Base-by-base conservation (phyloP, 2,888 invertebrate species). In the Athalia circularis region DNA sequence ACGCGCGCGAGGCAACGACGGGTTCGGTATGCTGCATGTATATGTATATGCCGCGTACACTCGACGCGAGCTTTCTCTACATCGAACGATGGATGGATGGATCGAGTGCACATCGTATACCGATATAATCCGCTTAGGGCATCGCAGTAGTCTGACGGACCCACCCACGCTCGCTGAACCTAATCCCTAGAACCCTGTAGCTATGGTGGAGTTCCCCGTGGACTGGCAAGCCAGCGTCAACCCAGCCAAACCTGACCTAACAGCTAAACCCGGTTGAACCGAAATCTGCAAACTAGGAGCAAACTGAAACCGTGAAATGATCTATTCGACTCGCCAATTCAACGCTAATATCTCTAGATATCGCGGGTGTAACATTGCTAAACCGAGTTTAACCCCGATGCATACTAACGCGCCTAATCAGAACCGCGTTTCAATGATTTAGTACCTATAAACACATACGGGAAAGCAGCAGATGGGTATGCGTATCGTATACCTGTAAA, bases 121-220 rank as follows among this genome's bases (percentile, higher is more conserved):
- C 85, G 83, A 86, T 86, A 87, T 88, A 89, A 89, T 88, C 88
- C 86, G 88, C 88, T 88, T 89, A 88, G 82, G 86, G 84, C 84
- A 84, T 85, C 85, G 85, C 84, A 83, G 29, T 29, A 29, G 83
- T 79, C 83, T 84, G 85, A 86, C 85, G 83, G 82, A 83, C 81
- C 83, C 80, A 80, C 82, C 83, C 29, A 29, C 29, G 29, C 29
- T 29, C 29, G 59, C 11, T 83, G 83, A 83, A 85, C 85, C 83
- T 87, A 85, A 87, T 87, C 86, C 86, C 79, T 82, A 80, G 29
- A 29, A 29, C 29, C 29, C 29, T 29, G 29, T 29, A 29, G 29
- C 29, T 29, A 29, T 29, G 29, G 29, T 29, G 29, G 29, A 29
- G 29, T 29, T 29, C 29, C 29, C 29, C 29, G 29, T 29, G 29